phyloP scores from a whole-genome alignment of 2,113 vertebrate species.

The Toxostoma redivivum region DNA sequence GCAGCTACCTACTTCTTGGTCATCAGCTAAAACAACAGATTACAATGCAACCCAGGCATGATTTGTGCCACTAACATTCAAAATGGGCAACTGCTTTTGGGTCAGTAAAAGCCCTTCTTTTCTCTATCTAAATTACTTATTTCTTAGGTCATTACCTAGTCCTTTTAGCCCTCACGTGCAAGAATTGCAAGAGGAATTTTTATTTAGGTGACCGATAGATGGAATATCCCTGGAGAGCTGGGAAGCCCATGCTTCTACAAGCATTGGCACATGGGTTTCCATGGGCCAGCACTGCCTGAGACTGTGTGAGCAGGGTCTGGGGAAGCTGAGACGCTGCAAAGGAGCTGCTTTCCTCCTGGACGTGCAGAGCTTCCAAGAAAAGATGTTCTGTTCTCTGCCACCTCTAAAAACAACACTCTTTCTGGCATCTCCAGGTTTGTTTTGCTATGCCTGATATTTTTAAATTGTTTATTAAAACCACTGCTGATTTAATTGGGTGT shows the following conservation, averaged over 20 bases:
- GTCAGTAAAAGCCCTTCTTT: background rate
- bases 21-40: background rate
- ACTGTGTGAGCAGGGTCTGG: background rate
- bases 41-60: background rate
- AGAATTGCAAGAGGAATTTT: background rate
- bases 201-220: background rate
- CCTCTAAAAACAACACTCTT: constrained; percentile 27
- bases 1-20: background rate
- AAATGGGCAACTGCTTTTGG: background rate
- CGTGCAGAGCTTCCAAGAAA: background rate
- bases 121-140: background rate
- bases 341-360: background rate
- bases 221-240: background rate
- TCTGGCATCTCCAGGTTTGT: constrained; percentile 6
- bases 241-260: background rate
- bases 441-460: constrained; percentile 41
- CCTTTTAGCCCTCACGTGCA: background rate
- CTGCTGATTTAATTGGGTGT: background rate
- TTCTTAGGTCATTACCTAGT: background rate
- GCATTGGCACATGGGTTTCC: background rate
- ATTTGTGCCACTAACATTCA: background rate
- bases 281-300: background rate
- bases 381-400: background rate
- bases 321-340: background rate
- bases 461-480: constrained; percentile 39